These are phyloP conservation scores for Leptinotarsa tumamoca DNA, from an alignment of 2,888 invertebrate genomes.

Conservation along the genomic window DNA sequence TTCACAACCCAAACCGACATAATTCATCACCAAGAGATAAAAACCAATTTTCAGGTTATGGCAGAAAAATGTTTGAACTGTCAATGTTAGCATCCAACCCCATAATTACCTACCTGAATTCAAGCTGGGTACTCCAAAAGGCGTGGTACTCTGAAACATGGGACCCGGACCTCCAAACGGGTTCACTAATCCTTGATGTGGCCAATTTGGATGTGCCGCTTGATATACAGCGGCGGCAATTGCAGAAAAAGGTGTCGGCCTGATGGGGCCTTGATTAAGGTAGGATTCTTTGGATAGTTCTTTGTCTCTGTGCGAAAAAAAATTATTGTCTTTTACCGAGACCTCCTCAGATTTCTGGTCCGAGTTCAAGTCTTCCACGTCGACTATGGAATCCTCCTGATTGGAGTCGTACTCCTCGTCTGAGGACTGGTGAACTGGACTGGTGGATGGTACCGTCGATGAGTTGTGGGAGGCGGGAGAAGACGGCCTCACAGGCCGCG, in stretches of 20 bases:
- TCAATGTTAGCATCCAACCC: conserved; percentile 41
- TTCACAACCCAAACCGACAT: conserved; percentile 27
- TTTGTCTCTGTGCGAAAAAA: conserved; percentile 51
- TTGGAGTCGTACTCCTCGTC: conserved; percentile 80
- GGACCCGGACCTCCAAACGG: conserved; percentile 71
- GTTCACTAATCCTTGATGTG: conserved; percentile 74
- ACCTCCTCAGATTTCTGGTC: conserved; percentile 63
- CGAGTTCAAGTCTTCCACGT: conserved; percentile 82
- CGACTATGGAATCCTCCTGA: conserved; percentile 78
- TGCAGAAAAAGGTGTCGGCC: conserved; percentile 83
- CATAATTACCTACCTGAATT: conserved; percentile 67
- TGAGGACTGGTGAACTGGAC: conserved; percentile 65
- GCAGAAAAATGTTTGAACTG: conserved; percentile 40
- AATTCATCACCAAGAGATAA: conserved; percentile 37
- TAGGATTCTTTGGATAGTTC: conserved; percentile 60
- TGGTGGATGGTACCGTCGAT: conserved; percentile 65
- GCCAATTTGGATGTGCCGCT: conserved; percentile 67
- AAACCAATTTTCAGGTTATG: conserved; percentile 43
- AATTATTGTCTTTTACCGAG: conserved; percentile 62
- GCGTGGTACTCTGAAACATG: conserved; percentile 75
- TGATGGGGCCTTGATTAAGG: conserved; percentile 72
- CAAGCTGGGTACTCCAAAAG: conserved; percentile 64
- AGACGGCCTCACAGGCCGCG: conserved; percentile 72
- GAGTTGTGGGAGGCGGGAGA: conserved; percentile 68
- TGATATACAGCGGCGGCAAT: conserved; percentile 76